Percentiles rank a stretch among this genome's conserved stretches.
Conservation (phyloP, 2,113 vertebrate genomes). For the Corydoras maculifer region DNA sequence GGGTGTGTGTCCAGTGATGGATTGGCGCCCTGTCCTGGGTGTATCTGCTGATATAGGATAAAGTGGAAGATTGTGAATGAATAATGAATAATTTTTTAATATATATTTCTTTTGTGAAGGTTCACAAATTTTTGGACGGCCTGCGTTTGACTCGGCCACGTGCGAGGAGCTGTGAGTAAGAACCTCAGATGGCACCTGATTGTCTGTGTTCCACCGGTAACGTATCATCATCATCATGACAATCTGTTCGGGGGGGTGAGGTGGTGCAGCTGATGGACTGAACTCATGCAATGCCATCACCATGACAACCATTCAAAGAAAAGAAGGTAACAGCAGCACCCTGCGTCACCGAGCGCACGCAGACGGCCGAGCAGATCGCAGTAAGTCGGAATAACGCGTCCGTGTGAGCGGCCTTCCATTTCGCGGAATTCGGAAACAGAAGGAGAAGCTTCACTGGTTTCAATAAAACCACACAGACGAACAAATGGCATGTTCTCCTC, state of each 20-base stretch:
- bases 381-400: too few relatives aligned
- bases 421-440: neutral
- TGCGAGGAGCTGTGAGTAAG: neutral
- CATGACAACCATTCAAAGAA: constrained; percentile 61
- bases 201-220: neutral
- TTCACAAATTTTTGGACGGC: too few relatives aligned
- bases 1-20: too few relatives aligned
- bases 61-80: too few relatives aligned
- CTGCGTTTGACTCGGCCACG: neutral
- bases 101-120: too few relatives aligned
- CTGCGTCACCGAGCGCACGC: constrained; percentile 4
- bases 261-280: constrained; percentile 46
- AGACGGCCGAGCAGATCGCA: neutral
- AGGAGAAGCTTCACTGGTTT: too few relatives aligned
- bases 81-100: too few relatives aligned
- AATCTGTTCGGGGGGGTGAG: constrained; percentile 32
- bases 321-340: neutral
- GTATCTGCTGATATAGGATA: too few relatives aligned
- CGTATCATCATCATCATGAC: constrained; percentile 3
- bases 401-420: neutral
- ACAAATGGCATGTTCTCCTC: too few relatives aligned
- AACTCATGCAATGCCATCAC: constrained; percentile 63
- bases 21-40: too few relatives aligned
- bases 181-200: neutral
- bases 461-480: too few relatives aligned